A percentile compares a stretch with the other conserved stretches of the same genome.
phyloP scores from a whole-genome alignment of 2,888 invertebrate species.

The Drosophila neoperkinsi region DNA sequence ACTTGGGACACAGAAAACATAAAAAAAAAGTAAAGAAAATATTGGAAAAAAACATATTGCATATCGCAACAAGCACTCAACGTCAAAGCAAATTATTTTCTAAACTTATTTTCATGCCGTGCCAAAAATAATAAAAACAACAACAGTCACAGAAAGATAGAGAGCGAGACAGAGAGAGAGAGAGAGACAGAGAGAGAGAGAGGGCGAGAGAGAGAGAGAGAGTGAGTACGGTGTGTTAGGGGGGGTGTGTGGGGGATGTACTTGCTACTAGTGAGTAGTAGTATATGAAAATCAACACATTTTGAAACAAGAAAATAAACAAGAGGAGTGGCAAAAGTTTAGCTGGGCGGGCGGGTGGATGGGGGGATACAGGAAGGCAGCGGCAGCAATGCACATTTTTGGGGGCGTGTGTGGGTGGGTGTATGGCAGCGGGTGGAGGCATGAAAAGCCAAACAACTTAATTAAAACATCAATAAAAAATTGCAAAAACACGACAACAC shows the following conservation, averaged over 20 bases:
- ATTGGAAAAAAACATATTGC: slow-evolving; percentile 41
- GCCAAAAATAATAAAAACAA: slow-evolving; percentile 79
- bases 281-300: slow-evolving; percentile 45
- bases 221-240: neutral
- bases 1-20: slow-evolving; percentile 3
- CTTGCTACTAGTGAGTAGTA: slow-evolving; percentile 8
- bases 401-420: slow-evolving; percentile 5
- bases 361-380: neutral
- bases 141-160: slow-evolving; percentile 12
- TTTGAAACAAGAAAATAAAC: slow-evolving; percentile 30
- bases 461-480: slow-evolving; percentile 80
- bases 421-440: neutral
- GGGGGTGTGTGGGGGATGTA: neutral
- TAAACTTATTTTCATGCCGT: slow-evolving; percentile 80
- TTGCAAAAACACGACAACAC: slow-evolving; percentile 63
- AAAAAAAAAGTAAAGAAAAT: neutral
- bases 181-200: neutral
- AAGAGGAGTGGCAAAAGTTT: slow-evolving; percentile 11
- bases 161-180: neutral
- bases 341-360: neutral
- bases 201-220: neutral
- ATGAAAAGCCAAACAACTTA: slow-evolving; percentile 69
- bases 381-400: slow-evolving; percentile 18
- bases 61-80: slow-evolving; percentile 79
- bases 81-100: slow-evolving; percentile 80